Percentiles rank a stretch among this genome's conserved stretches.
These are phyloP conservation scores for Adelphocoris suturalis DNA, from an alignment of 2,888 invertebrate species.

Conservation along the genomic window DNA sequence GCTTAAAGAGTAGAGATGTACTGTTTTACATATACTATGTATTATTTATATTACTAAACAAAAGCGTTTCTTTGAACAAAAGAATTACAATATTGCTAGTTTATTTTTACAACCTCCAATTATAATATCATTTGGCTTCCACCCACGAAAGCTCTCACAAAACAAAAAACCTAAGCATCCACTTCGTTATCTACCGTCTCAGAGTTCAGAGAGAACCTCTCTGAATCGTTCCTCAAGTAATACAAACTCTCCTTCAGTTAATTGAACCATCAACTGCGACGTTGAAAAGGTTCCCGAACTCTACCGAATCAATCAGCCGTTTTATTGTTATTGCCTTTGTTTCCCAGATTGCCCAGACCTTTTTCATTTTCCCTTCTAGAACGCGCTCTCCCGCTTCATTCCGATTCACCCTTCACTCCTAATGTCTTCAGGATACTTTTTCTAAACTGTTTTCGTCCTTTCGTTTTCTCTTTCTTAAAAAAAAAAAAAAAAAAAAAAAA, in stretches of 20 bases:
- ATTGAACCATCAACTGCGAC: slow-evolving; percentile 20
- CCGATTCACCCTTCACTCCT: slow-evolving; percentile 8
- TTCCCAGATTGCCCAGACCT: slow-evolving; percentile 17
- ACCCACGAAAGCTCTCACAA: too few relatives aligned
- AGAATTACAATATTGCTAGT: too few relatives aligned
- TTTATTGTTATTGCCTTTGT: slow-evolving; percentile 49
- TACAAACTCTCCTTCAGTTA: neutral
- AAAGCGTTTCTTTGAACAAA: too few relatives aligned
- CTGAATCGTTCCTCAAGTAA: neutral
- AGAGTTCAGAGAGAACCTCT: neutral
- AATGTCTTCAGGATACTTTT: slow-evolving; percentile 5
- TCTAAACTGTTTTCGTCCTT: neutral
- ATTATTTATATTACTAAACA: too few relatives aligned
- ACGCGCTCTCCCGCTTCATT: neutral
- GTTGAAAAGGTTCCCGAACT: neutral
- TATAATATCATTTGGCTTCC: too few relatives aligned
- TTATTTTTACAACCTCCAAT: too few relatives aligned
- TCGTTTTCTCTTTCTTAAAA: neutral
- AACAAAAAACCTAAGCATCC: neutral
- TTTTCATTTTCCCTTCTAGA: neutral
- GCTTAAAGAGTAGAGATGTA: too few relatives aligned
- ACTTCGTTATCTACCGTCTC: neutral
- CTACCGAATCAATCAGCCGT: slow-evolving; percentile 41
- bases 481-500: neutral
- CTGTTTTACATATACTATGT: too few relatives aligned